Base-by-base conservation (phyloP, 2,888 invertebrate genomes). In the Mimas tiliae region DNA sequence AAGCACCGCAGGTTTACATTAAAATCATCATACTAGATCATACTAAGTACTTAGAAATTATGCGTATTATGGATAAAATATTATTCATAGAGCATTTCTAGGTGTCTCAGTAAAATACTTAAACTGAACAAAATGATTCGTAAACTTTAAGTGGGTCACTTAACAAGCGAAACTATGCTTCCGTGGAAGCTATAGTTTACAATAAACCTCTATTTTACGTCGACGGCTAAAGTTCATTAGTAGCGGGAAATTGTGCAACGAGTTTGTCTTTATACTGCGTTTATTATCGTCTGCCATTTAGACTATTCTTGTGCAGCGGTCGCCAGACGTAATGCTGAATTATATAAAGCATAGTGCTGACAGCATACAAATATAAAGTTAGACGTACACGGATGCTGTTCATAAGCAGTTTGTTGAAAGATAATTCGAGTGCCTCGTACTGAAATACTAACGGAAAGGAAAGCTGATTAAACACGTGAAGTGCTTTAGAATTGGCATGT, bases 231-330 rank as follows among this genome's bases (percentile, higher is more conserved):
- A 53, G 45, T 64, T 64, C 33, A 64, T 42, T 66, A 65, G 19
- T 21, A 21, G 27, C 19, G 45, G 19, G 16, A 64, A 64, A 64
- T 64, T 53, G 45, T 53, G 45, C 45, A 53, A 53, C 64, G 63
- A 67, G 53, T 62, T 66, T 70, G 68, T 72, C 70, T 69, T 75
- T 70, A 73, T 70, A 73, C 67, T 52, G 68, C 50, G 77, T 74
- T 80, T 85, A 86, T 82, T 81, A 81, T 82, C 76, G 81, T 76
- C 73, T 80, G 82, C 79, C 84, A 84, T 83, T 83, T 81, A 75
- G 74, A 82, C 81, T 86, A 85, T 85, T 86, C 75, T 76, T 75
- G 80, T 77, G 70, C 70, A 70, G 64, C 71, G 68, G 65, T 58
- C 66, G 74, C 76, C 77, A 84, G 82, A 79, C 77, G 69, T 70